Evolutionary conservation across 2,888 invertebrate species (phyloP).

Genomic region (Torymus auratus): DNA sequence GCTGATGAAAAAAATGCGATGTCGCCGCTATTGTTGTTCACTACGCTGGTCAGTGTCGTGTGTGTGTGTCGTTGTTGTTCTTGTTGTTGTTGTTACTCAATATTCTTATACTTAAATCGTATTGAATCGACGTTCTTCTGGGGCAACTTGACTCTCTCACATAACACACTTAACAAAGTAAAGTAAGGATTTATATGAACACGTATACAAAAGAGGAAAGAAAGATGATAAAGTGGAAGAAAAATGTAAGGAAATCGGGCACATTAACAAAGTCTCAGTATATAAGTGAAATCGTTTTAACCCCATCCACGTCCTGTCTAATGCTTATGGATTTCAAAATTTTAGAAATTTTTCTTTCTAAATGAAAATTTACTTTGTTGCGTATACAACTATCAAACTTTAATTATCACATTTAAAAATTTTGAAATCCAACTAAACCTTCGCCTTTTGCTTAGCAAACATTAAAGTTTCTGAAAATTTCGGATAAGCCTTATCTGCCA

Average conservation of each 20-base stretch:
- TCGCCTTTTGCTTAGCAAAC: not conserved
- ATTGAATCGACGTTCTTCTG: constrained; percentile 25
- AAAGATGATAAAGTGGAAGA: not conserved
- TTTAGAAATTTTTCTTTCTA: not conserved
- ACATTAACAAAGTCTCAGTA: constrained; percentile 30
- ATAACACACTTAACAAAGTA: not conserved
- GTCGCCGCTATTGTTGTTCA: constrained; percentile 70
- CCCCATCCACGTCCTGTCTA: constrained; percentile 44
- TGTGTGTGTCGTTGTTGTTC: constrained; percentile 65
- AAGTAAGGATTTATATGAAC: too few relatives aligned
- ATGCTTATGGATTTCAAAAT: constrained; percentile 14
- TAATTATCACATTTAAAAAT: constrained; percentile 15
- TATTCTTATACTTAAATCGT: constrained; percentile 27
- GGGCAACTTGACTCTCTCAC: constrained; percentile 15
- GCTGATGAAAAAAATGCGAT: constrained; percentile 61
- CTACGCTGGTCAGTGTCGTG: constrained; percentile 74
- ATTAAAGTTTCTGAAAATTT: not conserved
- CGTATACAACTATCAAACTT: not conserved
- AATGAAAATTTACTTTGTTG: too few relatives aligned
- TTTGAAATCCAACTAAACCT: constrained; percentile 1
- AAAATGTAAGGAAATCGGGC: constrained; percentile 13
- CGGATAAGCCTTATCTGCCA: not conserved
- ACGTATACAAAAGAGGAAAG: too few relatives aligned
- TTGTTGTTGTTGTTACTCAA: constrained; percentile 45
- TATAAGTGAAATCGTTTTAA: constrained; percentile 42